A percentile compares a stretch with the other conserved stretches of the same genome.
These are phyloP conservation scores for Meteorus cinctellus DNA, from an alignment of 2,888 invertebrate species.

Conservation along the genomic window DNA sequence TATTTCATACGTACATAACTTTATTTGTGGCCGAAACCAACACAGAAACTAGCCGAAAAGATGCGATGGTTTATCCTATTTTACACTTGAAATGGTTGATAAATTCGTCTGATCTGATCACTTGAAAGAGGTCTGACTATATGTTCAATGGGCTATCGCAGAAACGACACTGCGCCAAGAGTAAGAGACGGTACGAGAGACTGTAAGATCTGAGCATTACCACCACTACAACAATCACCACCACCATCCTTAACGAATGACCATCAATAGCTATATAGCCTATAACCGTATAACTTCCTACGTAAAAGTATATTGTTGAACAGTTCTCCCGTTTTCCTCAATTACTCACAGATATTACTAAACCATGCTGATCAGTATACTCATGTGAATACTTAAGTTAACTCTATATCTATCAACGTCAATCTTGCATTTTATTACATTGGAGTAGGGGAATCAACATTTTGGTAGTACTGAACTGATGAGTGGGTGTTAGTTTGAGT, in stretches of 20 bases:
- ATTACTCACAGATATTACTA: not conserved
- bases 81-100: slow-evolving; percentile 6
- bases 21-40: not conserved
- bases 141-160: slow-evolving; percentile 60
- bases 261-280: slow-evolving; percentile 46
- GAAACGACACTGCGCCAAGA: slow-evolving; percentile 63
- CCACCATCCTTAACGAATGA: slow-evolving; percentile 39
- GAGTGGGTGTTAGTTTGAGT: slow-evolving; percentile 9
- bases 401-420: not conserved
- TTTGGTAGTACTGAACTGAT: not conserved
- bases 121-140: slow-evolving; percentile 30
- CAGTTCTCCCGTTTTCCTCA: slow-evolving; percentile 3
- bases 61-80: not conserved
- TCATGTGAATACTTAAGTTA: not conserved
- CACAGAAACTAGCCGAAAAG: not conserved
- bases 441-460: not conserved
- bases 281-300: slow-evolving; percentile 55
- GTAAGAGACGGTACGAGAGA: slow-evolving; percentile 12
- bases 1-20: not conserved
- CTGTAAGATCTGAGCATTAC: slow-evolving; percentile 42
- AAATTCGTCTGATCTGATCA: not conserved
- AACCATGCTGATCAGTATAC: not conserved
- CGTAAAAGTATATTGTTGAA: slow-evolving; percentile 49
- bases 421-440: not conserved
- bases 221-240: slow-evolving; percentile 52